Evolutionary conservation across 1,140 invertebrate species (phyloP), one percentile per base, ranked within the genome.

Genomic region (Orussus abietinus): DNA sequence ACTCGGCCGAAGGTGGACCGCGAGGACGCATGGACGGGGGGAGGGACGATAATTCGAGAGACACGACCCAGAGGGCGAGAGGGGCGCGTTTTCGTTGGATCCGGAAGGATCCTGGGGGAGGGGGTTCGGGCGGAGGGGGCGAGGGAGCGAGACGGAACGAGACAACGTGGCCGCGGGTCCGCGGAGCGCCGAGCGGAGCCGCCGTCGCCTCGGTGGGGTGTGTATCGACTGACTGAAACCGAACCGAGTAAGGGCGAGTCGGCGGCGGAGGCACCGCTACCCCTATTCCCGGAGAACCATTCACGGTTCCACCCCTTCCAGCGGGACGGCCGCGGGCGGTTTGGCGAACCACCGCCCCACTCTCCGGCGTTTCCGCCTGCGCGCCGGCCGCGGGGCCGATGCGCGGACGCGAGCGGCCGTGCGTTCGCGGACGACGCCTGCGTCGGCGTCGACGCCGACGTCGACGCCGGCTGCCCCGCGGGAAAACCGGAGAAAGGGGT

Each of bases 141-240:
- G 11, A 6, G 30, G 7, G 17, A 41, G 20, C 2, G 9, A 26
- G 10, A n/a, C n/a, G n/a, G 21, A 38, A 32, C 19, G 17, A 31
- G 42, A 34, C 11, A 42, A 38, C 28, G 36, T n/a, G n/a, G n/a
- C n/a, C n/a, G 14, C 21, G 38, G 26, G 17, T 5, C 30, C 25
- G 30, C 5, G 22, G 43, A 41, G 29, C 25, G 30, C 5, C 19
- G 43, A 41, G 29, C 35, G 33, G 37, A 19, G 36, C 14, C 41
- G 38, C 35, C 33, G 47, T 47, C 47, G 48, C 50, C 47, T 53
- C 40, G 40, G 45, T 49, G 43, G 45, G 47, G 45, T 49, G 48
- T 56, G 45, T 56, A 59, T 59, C 51, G 49, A 59, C 49, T 55
- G 47, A 59, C 53, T 53, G 45, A 45, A 42, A 37, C 42, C 33